Evolutionary conservation across 2,797 vertebrate species (phyloP).

Genomic region (Dendrocincla fuliginosa): DNA sequence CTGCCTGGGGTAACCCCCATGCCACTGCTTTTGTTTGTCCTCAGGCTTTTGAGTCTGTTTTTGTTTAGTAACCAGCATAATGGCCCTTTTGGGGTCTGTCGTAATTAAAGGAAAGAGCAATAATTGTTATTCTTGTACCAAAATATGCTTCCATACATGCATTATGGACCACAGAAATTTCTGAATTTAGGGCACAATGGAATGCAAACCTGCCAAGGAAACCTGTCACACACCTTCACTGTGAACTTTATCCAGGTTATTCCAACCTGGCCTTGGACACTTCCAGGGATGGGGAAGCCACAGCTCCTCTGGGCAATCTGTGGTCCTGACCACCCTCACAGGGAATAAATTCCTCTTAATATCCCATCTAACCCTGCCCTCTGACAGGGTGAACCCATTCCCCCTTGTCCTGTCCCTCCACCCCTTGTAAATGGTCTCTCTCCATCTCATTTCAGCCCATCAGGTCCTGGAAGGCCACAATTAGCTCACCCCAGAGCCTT

Average conservation of each 20-base stretch:
- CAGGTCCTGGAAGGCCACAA: neutral
- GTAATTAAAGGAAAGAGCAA: neutral
- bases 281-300: neutral
- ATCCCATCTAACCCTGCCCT: neutral
- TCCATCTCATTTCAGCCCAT: neutral
- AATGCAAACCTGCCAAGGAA: neutral
- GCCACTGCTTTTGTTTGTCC: neutral
- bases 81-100: neutral
- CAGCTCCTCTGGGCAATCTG: neutral
- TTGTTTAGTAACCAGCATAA: neutral
- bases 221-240: neutral
- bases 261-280: neutral
- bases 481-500: neutral
- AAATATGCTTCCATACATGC: neutral
- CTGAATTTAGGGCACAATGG: fast-evolving
- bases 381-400: neutral
- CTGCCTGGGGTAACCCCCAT: neutral
- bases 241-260: neutral
- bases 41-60: neutral
- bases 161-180: neutral
- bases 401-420: neutral
- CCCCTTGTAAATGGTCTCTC: too few species aligned
- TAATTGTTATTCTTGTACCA: neutral
- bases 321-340: too few species aligned
- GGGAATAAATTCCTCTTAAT: neutral